Base-by-base conservation (phyloP, 2,888 invertebrate genomes). In the Hoplodrina ambigua region DNA sequence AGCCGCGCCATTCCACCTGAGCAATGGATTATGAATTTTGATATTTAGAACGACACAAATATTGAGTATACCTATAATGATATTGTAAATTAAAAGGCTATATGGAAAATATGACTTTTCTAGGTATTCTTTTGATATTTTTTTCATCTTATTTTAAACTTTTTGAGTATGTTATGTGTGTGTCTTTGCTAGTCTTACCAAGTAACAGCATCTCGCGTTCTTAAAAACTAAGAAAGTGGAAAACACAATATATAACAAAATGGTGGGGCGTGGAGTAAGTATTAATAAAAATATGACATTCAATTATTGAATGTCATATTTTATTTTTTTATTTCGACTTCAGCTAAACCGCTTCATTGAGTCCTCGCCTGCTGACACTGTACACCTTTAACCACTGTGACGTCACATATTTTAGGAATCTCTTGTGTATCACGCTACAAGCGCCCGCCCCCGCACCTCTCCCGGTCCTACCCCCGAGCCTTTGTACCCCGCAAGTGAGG, bases 1-100 rank as follows among this genome's bases (percentile, higher is more conserved):
- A 85, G 0, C 95, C 92, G 13, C 91, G 93, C 93, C 94, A 96
- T 91, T 99, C 99, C 72, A 99, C 98, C 94, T 99, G 55, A 20
- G 3, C 4, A 25, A 60, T 56, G 37, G 2, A 67, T 56, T 62
- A 3, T 0, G 1, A 61, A n/a, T 19, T 49, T 30, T 11, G 0
- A 20, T 59, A n/a, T 37, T 69, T 20, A 0, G 8, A 46, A 20
- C 15, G 11, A 17, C 41, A 41, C 13, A 15, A 46, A 46, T 46
- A 15, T 4, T 46, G 46, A 5, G 17, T 17, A 0, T 25, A 44
- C 37, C 8, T 37, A 37, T 33, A 37, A 8, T 37, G 37, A 37
- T 37, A 41, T 41, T 41, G 41, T 13, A 41, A 13, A 41, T 13
- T 41, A 13, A 2, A 41, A 41, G 7, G 1, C 37, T 37, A 37